Evolutionary conservation across 2,888 invertebrate genomes (phyloP), one percentile per base, ranked within the genome.

Genomic region (Pherbina coryleti): DNA sequence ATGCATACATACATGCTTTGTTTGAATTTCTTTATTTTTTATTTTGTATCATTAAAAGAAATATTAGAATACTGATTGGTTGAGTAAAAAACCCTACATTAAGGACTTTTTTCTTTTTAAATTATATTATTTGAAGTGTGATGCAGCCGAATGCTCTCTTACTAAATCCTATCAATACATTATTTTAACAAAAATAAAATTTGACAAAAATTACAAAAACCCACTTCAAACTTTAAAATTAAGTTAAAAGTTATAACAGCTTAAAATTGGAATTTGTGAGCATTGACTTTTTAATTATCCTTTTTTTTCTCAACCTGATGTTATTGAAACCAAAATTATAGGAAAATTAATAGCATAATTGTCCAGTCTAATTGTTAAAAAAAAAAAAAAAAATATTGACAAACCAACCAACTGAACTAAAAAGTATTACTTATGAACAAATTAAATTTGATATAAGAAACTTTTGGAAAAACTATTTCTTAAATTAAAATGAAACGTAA

Each of bases 291-390:
- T 60, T n/a, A 17, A 9, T 60, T 14, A 60, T 8, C 28, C 14
- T 57, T 14, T 9, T 5, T 60, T 60, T 60, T 60, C 9, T 9
- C 7, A 44, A 1, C 1, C 9, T 17, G 28, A 4, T 60, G 60
- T 60, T 34, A 72, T 77, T 64, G n/a, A 75, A 62, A 67, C 28
- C 71, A 69, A 75, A 71, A 69, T 49, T 71, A 19, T 25, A 70
- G 75, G 77, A 34, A 34, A 49, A 78, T 78, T 76, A 55, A 66
- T 75, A 76, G 77, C 75, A 79, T 81, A 81, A 76, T 79, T 81
- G 81, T 81, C 81, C 81, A 81, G 75, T 78, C 78, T 79, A 70
- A 82, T 82, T 81, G 81, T 81, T 79, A 76, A 79, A 76, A 64
- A 79, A 80, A 81, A 74, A 75, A 67, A 80, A 79, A 37, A 78